Conservation (phyloP, 2,888 invertebrate genomes). For the Ischnura elegans region DNA sequence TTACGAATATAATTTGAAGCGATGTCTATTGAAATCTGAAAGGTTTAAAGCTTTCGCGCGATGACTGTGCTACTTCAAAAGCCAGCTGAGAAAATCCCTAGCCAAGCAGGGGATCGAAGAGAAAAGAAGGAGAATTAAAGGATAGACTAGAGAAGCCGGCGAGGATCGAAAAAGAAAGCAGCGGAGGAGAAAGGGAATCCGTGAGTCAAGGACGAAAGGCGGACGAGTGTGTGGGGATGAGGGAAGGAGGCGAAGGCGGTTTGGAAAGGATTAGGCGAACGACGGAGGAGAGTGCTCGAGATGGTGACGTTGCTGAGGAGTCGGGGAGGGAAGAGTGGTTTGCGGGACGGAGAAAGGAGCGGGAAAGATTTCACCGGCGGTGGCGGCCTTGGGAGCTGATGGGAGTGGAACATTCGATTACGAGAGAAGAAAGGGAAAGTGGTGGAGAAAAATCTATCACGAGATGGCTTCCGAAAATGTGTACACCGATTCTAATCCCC, state of each 20-base stretch:
- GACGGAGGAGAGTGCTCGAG: neutral
- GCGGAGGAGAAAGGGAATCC: neutral
- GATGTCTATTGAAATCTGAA: too few relatives aligned
- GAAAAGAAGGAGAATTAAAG: neutral
- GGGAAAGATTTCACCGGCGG: neutral
- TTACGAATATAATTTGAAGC: too few relatives aligned
- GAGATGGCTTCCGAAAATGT: slow-evolving; percentile 18
- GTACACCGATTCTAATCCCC: neutral
- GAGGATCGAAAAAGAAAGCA: slow-evolving; percentile 18
- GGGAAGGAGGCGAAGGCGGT: neutral
- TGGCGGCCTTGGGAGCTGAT: neutral
- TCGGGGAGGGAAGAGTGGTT: neutral
- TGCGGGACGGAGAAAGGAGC: neutral
- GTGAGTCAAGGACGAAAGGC: slow-evolving; percentile 45
- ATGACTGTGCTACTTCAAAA: neutral
- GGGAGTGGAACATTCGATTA: slow-evolving; percentile 43
- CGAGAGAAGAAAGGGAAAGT: neutral
- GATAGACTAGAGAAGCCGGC: slow-evolving; percentile 17
- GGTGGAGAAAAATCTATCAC: neutral
- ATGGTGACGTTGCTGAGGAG: slow-evolving; percentile 27
- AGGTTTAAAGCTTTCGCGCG: too few relatives aligned
- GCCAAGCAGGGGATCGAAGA: neutral
- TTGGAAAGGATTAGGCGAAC: too few relatives aligned
- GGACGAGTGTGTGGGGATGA: neutral
- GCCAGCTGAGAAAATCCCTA: neutral